Percentiles rank a stretch among this genome's conserved stretches.
phyloP scores from a whole-genome alignment of 2,113 vertebrate genomes.

The Grallaria varia region DNA sequence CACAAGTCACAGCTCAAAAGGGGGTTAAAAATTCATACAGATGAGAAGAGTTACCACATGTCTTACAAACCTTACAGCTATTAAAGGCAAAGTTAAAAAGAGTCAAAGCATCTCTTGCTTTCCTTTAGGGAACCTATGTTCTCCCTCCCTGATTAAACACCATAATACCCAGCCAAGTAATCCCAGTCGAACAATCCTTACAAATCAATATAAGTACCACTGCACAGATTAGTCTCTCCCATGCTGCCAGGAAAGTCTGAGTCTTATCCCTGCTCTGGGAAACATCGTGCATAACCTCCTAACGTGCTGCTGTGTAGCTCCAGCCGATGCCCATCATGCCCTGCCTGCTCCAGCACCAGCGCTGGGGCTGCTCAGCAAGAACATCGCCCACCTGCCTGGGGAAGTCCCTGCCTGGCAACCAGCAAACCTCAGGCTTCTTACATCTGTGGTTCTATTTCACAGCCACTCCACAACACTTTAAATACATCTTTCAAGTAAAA shows the following conservation, averaged over 20 bases:
- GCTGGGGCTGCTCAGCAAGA: rapidly evolving
- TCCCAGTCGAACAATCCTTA: slow-evolving; percentile 20
- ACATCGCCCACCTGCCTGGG: rapidly evolving
- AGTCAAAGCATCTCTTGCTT: not conserved
- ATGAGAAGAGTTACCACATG: not conserved
- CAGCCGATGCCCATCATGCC: not conserved
- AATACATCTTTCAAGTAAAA: not conserved
- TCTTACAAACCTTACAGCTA: not conserved
- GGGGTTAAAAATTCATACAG: not conserved
- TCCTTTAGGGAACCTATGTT: not conserved
- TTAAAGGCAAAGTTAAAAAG: not conserved
- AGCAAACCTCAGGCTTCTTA: not conserved
- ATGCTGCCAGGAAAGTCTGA: not conserved
- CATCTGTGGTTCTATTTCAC: not conserved
- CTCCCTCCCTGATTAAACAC: not conserved
- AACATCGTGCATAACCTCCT: not conserved
- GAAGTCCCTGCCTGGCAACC: not conserved
- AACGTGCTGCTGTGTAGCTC: rapidly evolving
- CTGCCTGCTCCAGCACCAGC: not conserved
- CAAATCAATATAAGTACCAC: not conserved
- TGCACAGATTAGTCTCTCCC: not conserved
- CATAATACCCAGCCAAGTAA: not conserved
- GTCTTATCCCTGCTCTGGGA: not conserved
- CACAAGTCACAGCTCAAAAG: not conserved
- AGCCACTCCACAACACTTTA: not conserved